Base-by-base conservation (phyloP, 1,140 invertebrate species). In the Chironomus tepperi region DNA sequence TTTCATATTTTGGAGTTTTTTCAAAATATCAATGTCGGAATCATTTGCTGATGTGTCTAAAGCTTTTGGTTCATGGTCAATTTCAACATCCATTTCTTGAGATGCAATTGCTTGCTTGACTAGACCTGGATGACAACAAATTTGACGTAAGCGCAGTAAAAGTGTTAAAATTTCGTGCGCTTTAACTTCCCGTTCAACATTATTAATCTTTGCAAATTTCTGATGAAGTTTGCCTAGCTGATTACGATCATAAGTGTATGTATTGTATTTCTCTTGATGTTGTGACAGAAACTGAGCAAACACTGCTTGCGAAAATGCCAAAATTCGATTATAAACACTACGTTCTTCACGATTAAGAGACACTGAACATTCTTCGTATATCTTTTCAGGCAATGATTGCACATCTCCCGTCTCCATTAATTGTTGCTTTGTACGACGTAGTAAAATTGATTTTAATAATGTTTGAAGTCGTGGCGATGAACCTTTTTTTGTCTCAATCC, bases 91-190 rank as follows among this genome's bases (percentile, higher is more conserved):
- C 6, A 3, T 70, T 10, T 70, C 18, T 1, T 70, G 1, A 1
- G 24, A 34, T 34, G 24, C 16, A 9, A 70, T 21, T 16, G 82
- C 80, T 74, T 78, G 24, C 77, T 81, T 80, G 67, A 97, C 92
- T 0, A 98, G 85, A 9, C 88, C 89, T 0, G 94, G 90, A 85
- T 97, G 94, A 79, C 92, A 93, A 81, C 95, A 96, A 73, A 94
- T 89, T 81, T 97, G 96, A 7, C 95, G 84, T 73, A 97, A 81
- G 18, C 95, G 84, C n/a, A 97, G 80, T 12, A 97, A 79, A 0
- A 96, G 83, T 0, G 94, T 89, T 74, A 97, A 84, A 79, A 97
- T 91, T 79, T 93, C 88, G 80, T 90, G 88, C 5, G 88, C 84
- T 78, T 90, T 89, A 0, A 93, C 86, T 73, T 88, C 85, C 74